Evolutionary conservation across 2,797 vertebrate species (phyloP), one percentile per base, ranked within the genome.

Genomic region (Enteromius afrohamiltoni): DNA sequence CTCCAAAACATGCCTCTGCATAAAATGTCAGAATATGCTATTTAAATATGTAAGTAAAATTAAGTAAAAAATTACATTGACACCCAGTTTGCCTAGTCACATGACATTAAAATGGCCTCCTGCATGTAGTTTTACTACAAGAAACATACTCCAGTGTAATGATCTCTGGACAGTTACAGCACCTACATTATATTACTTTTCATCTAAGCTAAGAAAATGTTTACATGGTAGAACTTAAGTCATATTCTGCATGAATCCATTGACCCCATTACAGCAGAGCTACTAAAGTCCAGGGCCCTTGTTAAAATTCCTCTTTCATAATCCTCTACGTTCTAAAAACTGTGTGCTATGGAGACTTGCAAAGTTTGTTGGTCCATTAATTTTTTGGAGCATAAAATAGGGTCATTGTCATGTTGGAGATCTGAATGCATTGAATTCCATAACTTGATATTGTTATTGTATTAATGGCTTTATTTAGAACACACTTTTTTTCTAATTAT

Each of bases 371-470:
- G 37, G 37, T 71, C 29, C 23, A 71, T 60, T 71, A 13, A 14
- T 58, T 70, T 31, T 60, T 80, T 80, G 17, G 37, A 70, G 65
- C 49, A 58, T 58, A 70, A 70, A 55, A 62, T 29, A 45, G 42
- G 55, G 31, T 80, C 65, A 58, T 70, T 29, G 31, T 29, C 17
- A 1, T 23, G 45, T 65, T 58, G 34, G 34, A 70, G 37, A 60
- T 80, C 37, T 45, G n/a, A 80, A 68, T 67, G 64, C 13, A 23
- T 51, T 19, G 14, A 23, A 76, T 76, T 51, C 31, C 21, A 6
- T 53, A 23, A 75, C 37, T 23, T 23, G 0, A 0, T 10, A 23
- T 76, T 77, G n/a, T 13, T 16, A 19, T 29, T 19, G 6, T 40
- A 58, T 55, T 31, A 64, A 64, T 62, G 37, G 2, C 0, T 77